phyloP scores from a whole-genome alignment of 64 coral and sea anemone species.

The Pachyseris speciosa region DNA sequence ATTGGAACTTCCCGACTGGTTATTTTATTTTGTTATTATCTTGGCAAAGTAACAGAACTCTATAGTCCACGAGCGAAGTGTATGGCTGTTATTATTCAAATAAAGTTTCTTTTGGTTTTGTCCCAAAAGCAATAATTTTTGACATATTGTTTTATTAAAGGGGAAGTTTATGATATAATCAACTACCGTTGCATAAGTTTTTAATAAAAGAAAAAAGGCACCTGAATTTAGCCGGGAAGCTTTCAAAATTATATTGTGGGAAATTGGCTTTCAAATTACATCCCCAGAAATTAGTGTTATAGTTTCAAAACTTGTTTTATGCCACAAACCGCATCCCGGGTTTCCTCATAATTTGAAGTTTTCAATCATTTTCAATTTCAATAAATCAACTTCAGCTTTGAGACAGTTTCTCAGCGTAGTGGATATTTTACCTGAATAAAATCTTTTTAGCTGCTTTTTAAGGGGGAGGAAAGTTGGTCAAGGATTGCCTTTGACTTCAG shows the following conservation, averaged over 20 bases:
- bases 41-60: background rate
- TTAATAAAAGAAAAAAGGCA: slow-evolving; percentile 13
- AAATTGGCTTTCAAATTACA: slow-evolving; percentile 31
- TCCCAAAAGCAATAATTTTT: slow-evolving; percentile 8
- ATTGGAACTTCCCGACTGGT: background rate
- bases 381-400: background rate
- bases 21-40: background rate
- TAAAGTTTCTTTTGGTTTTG: background rate
- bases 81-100: background rate
- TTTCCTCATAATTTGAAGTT: background rate
- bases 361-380: background rate
- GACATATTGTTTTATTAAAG: slow-evolving; percentile 27
- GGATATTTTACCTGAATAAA: no score
- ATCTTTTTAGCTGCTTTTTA: no score
- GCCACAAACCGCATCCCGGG: background rate
- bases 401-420: no score
- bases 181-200: background rate
- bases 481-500: no score
- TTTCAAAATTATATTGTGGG: slow-evolving; percentile 37
- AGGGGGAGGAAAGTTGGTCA: no score
- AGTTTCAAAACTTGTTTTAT: background rate
- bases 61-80: background rate
- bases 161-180: slow-evolving; percentile 1
- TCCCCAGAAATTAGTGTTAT: background rate
- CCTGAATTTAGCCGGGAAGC: slow-evolving; percentile 39